A percentile compares a stretch with the other conserved stretches of the same genome.
Conservation (phyloP, 2,113 vertebrate genomes). For the Entelurus aequoreus region DNA sequence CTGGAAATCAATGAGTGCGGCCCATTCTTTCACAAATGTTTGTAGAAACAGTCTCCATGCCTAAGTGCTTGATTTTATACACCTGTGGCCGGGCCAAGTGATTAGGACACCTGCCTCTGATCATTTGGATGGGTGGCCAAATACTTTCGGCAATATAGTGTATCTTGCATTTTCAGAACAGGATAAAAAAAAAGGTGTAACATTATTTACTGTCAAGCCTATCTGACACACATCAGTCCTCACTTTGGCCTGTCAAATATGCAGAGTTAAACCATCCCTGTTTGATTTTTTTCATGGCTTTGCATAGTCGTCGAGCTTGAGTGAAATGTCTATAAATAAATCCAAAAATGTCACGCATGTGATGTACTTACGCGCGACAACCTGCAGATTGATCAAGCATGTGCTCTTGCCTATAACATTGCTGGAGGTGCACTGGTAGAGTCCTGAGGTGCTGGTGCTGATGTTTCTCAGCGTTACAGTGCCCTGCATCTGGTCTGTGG, state of each 20-base stretch:
- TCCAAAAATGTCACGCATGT: not conserved
- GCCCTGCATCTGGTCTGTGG: slow-evolving; percentile 92
- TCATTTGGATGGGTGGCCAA: too few relatives aligned
- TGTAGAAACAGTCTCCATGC: too few relatives aligned
- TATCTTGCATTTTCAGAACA: slow-evolving; percentile 16
- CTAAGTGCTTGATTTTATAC: too few relatives aligned
- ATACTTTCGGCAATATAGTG: too few relatives aligned
- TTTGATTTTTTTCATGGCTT: slow-evolving; percentile 4
- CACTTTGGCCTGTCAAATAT: slow-evolving; percentile 15
- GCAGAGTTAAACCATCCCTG: not conserved
- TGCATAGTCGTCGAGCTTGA: not conserved
- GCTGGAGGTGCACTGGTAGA: slow-evolving; percentile 93
- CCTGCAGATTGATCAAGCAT: slow-evolving; percentile 92
- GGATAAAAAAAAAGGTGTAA: not conserved
- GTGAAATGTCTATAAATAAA: not conserved
- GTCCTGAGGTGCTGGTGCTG: slow-evolving; percentile 85
- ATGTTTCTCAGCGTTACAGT: slow-evolving; percentile 92
- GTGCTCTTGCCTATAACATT: slow-evolving; percentile 94
- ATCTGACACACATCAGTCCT: slow-evolving; percentile 4
- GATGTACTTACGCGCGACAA: slow-evolving; percentile 85
- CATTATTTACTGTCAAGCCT: slow-evolving; percentile 21
- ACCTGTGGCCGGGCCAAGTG: too few relatives aligned
- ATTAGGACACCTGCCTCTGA: too few relatives aligned
- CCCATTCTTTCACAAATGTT: too few relatives aligned
- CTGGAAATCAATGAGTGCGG: too few relatives aligned